Evolutionary conservation across 2,797 vertebrate genomes (phyloP), one percentile per base, ranked within the genome.

Genomic region (Chaetodon trifasciatus): DNA sequence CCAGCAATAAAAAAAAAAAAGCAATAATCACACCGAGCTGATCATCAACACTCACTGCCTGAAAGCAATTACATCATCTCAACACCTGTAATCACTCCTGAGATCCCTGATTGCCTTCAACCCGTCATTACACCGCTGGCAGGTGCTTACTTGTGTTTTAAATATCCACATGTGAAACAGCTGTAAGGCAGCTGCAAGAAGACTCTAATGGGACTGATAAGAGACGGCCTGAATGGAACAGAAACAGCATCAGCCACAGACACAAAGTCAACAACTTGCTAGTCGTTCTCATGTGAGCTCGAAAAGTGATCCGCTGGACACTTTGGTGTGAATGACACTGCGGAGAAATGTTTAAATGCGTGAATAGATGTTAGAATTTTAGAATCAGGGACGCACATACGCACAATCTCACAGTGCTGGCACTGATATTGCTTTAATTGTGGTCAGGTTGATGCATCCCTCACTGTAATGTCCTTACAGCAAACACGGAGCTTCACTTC

Each of bases 101-200:
- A 57, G 21, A 72, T 28, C 53, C 35, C 10, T n/a, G 57, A 67
- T 72, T 61, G 24, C 1, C 5, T 46, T 47, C 13, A 65, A 61
- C 42, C 40, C 49, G 28, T 37, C 21, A 17, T 62, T 15, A 19
- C 4, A 42, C 44, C 11, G n/a, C 28, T 32, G 23, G 8, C 37
- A 68, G 32, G 1, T 40, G 24, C 65, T 83, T 74, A 67, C 65
- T 61, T 68, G 62, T 23, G 56, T 42, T 82, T 64, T 55, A 53
- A 46, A 53, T 46, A 37, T 68, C 72, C 37, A 6, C 7, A 61
- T 11, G 46, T 35, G 44, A 60, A 23, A 50, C 8, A 44, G 35
- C 10, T 9, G 44, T 37, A 2, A 42, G 58, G 60, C 0, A 49
- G 61, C 40, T 80, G 74, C 23, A 58, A 62, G 23, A 61, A 37